phyloP scores from a whole-genome alignment of 2,113 vertebrate species.

The Myodes glareolus region DNA sequence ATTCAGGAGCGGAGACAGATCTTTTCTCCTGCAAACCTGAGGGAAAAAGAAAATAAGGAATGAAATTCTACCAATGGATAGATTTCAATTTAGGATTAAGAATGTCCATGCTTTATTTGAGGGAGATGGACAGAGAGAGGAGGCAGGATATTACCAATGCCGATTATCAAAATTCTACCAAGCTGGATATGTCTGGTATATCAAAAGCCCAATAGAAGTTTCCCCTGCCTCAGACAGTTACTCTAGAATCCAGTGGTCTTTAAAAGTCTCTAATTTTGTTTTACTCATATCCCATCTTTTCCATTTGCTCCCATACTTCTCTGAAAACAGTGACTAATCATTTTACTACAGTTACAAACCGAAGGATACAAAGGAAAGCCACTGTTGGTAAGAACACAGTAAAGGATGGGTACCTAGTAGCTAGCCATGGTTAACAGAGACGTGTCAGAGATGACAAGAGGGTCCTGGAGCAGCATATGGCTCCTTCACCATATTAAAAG shows the following conservation, averaged over 20 bases:
- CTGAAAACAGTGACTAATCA: not conserved
- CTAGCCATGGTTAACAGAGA: not conserved
- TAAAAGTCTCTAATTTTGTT: slow-evolving; percentile 14
- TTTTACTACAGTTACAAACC: slow-evolving; percentile 8
- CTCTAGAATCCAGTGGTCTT: not conserved
- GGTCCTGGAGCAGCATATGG: not conserved
- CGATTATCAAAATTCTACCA: not conserved
- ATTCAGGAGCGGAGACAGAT: not conserved
- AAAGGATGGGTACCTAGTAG: not conserved
- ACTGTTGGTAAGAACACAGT: not conserved
- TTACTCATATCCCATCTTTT: not conserved
- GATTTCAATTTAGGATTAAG: not conserved
- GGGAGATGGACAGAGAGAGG: no score
- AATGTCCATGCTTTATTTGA: not conserved
- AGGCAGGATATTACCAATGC: not conserved
- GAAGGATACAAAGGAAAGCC: not conserved
- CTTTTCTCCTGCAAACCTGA: not conserved
- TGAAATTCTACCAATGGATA: not conserved
- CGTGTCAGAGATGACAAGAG: slow-evolving; percentile 46
- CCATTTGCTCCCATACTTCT: not conserved
- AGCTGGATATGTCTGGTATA: not conserved
- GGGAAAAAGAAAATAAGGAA: not conserved
- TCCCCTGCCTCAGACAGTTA: not conserved
- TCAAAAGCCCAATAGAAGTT: not conserved
- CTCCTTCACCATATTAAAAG: slow-evolving; percentile 14